Evolutionary conservation across 2,888 invertebrate genomes (phyloP).

Genomic region (Drosophila siamana): DNA sequence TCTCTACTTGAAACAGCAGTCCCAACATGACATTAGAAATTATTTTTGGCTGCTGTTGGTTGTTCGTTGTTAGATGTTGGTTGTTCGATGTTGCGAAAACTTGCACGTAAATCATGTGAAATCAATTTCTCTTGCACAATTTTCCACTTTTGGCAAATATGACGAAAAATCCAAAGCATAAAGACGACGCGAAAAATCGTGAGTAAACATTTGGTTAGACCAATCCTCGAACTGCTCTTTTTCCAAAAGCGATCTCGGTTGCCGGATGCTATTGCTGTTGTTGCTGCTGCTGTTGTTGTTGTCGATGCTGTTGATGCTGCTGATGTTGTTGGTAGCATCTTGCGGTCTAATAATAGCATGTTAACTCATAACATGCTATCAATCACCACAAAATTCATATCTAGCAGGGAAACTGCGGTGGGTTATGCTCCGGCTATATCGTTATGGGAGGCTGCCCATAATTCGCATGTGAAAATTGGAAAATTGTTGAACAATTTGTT

Average conservation of each 20-base stretch:
- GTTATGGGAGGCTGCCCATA: constrained; percentile 52
- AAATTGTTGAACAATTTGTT: constrained; percentile 63
- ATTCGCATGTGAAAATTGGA: constrained; percentile 82
- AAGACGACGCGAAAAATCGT: constrained; percentile 63
- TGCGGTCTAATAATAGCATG: constrained; percentile 79
- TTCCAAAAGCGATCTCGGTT: constrained; percentile 26
- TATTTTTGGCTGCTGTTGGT: constrained; percentile 61
- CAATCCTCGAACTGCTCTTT: constrained; percentile 46
- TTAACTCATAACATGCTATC: constrained; percentile 83
- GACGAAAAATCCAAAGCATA: constrained; percentile 66
- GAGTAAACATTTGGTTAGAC: constrained; percentile 75
- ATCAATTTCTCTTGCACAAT: constrained; percentile 82
- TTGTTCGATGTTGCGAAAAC: constrained; percentile 40
- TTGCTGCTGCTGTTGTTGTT: constrained; percentile 34
- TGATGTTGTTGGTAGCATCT: constrained; percentile 74
- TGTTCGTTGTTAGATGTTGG: constrained; percentile 37
- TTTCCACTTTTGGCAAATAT: constrained; percentile 77
- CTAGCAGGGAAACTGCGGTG: constrained; percentile 56
- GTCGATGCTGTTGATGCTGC: no score
- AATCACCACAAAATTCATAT: constrained; percentile 74
- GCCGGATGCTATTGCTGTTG: constrained; percentile 39
- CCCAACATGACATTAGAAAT: constrained; percentile 77
- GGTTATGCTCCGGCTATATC: constrained; percentile 41
- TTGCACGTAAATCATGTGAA: constrained; percentile 83
- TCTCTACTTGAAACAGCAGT: constrained; percentile 46